phyloP scores from a whole-genome alignment of 2,888 invertebrate genomes.

The Hypsopygia costalis region DNA sequence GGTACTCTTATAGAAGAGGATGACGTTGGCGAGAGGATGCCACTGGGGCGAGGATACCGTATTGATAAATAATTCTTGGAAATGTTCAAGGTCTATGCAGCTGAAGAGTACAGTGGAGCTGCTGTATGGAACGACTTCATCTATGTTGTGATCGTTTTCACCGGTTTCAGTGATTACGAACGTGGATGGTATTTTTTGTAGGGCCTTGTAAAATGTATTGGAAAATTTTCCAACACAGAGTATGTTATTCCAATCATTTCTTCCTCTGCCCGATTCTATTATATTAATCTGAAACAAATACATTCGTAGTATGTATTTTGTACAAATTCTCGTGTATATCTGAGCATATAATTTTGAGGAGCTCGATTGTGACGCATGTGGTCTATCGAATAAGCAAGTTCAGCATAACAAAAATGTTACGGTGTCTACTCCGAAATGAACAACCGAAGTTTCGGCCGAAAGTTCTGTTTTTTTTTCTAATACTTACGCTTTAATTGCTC shows the following conservation, averaged over 20 bases:
- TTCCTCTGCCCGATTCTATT: conserved; percentile 27
- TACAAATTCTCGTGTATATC: no score
- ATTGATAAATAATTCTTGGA: conserved; percentile 32
- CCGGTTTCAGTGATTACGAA: conserved; percentile 24
- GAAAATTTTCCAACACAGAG: conserved; percentile 36
- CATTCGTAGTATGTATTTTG: no score
- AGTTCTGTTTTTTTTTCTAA: no score
- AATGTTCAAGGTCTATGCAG: conserved; percentile 29
- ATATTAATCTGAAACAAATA: conserved; percentile 37
- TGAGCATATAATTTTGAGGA: no score
- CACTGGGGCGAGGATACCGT: conserved; percentile 30
- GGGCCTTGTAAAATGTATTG: conserved; percentile 28
- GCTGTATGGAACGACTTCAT: conserved; percentile 31
- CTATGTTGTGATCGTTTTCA: conserved; percentile 26
- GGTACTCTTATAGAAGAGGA: conserved; percentile 31
- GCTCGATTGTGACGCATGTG: no score
- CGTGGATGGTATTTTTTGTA: conserved; percentile 26
- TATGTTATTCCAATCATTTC: conserved; percentile 40
- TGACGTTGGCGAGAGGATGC: conserved; percentile 39
- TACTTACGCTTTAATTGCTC: no score
- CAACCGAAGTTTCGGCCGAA: no score
- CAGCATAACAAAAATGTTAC: no score
- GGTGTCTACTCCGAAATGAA: no score
- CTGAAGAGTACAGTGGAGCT: conserved; percentile 33
- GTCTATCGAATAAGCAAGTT: no score